Conservation (phyloP, 2,888 invertebrate species). For the Lasioglossum malachurum region DNA sequence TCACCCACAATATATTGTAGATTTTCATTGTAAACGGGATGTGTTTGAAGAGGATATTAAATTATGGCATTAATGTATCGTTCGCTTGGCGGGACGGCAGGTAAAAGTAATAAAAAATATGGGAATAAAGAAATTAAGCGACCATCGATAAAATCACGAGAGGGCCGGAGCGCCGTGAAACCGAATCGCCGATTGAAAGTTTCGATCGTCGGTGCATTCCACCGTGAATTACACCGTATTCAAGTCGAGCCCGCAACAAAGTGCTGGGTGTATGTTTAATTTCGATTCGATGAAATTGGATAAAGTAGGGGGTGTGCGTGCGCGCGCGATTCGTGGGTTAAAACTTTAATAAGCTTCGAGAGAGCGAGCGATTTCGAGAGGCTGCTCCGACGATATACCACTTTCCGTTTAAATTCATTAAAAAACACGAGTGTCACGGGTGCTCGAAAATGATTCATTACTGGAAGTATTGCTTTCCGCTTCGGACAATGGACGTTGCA, state of each 20-base stretch:
- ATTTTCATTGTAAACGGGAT: not conserved
- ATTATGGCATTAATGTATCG: not conserved
- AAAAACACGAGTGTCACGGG: not conserved
- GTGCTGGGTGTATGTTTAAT: not conserved
- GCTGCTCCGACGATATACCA: not conserved
- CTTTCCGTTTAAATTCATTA: not conserved
- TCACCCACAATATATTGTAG: not conserved
- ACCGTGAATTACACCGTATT: not conserved
- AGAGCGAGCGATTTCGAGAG: not conserved
- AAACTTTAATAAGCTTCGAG: not conserved
- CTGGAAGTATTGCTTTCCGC: constrained; percentile 5
- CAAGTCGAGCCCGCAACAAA: not conserved
- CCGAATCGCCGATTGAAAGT: not conserved
- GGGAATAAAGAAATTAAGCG: not conserved
- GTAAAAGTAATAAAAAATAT: not conserved
- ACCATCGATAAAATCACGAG: not conserved
- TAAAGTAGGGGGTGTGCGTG: not conserved
- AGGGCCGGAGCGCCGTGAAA: not conserved
- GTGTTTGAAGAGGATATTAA: not conserved
- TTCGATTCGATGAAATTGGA: not conserved
- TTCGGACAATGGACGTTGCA: not conserved
- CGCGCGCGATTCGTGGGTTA: not conserved
- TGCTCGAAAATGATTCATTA: constrained; percentile 3
- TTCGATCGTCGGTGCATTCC: not conserved
- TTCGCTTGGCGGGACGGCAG: not conserved